Percentiles rank a stretch among this genome's conserved stretches.
Evolutionary conservation across 1,140 invertebrate species (phyloP).

Genomic region (Aradophagus sp.): DNA sequence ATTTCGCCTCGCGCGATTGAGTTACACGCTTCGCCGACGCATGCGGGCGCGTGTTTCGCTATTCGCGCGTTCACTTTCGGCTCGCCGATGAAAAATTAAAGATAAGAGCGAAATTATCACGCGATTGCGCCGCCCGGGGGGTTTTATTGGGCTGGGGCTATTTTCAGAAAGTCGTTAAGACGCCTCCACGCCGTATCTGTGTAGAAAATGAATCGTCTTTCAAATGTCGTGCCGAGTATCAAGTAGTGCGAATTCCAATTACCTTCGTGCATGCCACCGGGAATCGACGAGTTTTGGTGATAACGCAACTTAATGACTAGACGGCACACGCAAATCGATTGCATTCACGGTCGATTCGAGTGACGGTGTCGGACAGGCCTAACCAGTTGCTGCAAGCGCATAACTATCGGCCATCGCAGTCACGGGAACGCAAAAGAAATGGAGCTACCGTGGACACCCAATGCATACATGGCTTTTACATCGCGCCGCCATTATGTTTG

Average conservation of each 20-base stretch:
- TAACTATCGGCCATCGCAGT: conserved; percentile 41
- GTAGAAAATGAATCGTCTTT: conserved; percentile 23
- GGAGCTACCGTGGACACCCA: conserved; percentile 22
- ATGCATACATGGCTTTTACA: conserved; percentile 9
- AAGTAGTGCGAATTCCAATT: conserved; percentile 48
- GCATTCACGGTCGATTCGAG: conserved; percentile 44
- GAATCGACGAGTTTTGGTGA: conserved; percentile 44
- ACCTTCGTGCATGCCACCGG: conserved; percentile 35
- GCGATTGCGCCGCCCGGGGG: too few relatives aligned
- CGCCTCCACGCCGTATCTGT: neutral
- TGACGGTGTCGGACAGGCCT: conserved; percentile 36
- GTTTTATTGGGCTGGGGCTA: neutral
- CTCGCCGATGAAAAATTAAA: neutral
- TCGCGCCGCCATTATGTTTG: too few relatives aligned
- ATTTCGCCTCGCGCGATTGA: conserved; percentile 23
- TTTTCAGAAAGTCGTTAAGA: too few relatives aligned
- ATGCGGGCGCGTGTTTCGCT: conserved; percentile 14
- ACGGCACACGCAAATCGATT: conserved; percentile 58
- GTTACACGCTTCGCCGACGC: conserved; percentile 23
- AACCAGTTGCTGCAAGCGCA: conserved; percentile 44
- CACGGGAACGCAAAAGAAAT: conserved; percentile 50
- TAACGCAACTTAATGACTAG: conserved; percentile 58
- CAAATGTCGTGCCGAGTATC: conserved; percentile 14
- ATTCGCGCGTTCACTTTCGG: neutral
- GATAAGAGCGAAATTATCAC: neutral